Percentiles rank a stretch among this genome's conserved stretches.
Conservation (phyloP, 2,888 invertebrate species). For the Leptinotarsa tumamoca region DNA sequence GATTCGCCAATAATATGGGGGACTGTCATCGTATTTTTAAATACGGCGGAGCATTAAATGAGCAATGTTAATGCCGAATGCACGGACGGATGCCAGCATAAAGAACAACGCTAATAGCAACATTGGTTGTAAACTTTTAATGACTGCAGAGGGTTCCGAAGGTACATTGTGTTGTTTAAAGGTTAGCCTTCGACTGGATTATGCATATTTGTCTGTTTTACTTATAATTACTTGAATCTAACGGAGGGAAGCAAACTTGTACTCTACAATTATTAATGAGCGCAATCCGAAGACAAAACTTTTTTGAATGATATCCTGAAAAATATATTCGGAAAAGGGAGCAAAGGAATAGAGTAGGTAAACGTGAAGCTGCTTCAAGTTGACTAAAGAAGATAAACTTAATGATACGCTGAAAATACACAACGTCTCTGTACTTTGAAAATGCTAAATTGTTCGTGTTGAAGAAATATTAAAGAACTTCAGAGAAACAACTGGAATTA, state of each 20-base stretch:
- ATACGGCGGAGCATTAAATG: conserved; percentile 60
- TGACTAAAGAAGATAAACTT: no score
- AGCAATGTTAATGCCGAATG: conserved; percentile 61
- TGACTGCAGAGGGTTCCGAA: conserved; percentile 54
- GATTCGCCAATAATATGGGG: conserved; percentile 60
- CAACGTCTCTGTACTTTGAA: no score
- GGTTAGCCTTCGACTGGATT: conserved; percentile 44
- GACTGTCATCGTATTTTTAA: conserved; percentile 61
- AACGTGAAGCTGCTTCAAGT: no score
- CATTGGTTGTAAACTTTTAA: conserved; percentile 61
- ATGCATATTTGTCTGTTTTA: conserved; percentile 45
- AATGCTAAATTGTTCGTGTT: no score
- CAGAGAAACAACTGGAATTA: no score
- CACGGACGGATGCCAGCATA: conserved; percentile 57
- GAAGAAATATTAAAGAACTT: no score
- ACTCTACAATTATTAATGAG: background rate
- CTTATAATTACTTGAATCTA: conserved; percentile 41
- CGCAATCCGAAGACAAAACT: background rate
- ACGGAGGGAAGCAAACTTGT: conserved; percentile 24
- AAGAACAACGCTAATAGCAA: conserved; percentile 60
- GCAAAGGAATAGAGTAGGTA: no score
- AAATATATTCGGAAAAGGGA: no score
- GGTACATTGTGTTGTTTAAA: conserved; percentile 49
- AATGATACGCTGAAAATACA: no score
- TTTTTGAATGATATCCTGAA: background rate